Evolutionary conservation across 2,113 vertebrate genomes (phyloP).

Genomic region (Lepisosteus osseus): DNA sequence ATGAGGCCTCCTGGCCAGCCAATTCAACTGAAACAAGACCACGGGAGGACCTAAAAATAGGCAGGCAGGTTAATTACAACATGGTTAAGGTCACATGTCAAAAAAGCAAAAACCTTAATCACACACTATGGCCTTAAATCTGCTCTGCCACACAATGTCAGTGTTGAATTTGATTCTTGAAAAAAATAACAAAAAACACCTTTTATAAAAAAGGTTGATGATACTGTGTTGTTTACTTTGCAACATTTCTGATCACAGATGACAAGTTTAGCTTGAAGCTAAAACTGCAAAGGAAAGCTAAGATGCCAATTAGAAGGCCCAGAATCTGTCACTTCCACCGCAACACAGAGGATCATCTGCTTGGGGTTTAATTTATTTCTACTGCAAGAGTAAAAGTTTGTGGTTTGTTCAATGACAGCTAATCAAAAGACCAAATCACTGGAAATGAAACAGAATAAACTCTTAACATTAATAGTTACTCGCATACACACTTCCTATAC

Average conservation of each 20-base stretch:
- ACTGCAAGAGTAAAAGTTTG: constrained; percentile 47
- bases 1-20: constrained; percentile 31
- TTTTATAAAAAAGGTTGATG: background rate
- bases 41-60: constrained; percentile 56
- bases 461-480: no score
- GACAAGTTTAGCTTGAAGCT: constrained; percentile 68
- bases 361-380: constrained; percentile 28
- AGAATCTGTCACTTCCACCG: constrained; percentile 60
- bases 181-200: background rate
- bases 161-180: background rate
- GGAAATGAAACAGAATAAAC: no score
- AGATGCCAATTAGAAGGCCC: constrained; percentile 63
- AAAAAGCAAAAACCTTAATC: constrained; percentile 36
- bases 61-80: constrained; percentile 65
- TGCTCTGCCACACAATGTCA: constrained; percentile 63
- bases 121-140: constrained; percentile 42
- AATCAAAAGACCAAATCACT: no score
- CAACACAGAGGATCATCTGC: constrained; percentile 56
- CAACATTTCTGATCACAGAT: constrained; percentile 70
- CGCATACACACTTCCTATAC: no score
- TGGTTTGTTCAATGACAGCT: constrained; percentile 30
- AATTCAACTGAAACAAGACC: constrained; percentile 40
- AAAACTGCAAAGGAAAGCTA: constrained; percentile 70
- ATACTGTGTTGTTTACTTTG: constrained; percentile 62
- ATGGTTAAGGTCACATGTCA: constrained; percentile 36